These are phyloP conservation scores for Bombus affinis DNA, from an alignment of 1,140 invertebrate species.

Conservation along the genomic window DNA sequence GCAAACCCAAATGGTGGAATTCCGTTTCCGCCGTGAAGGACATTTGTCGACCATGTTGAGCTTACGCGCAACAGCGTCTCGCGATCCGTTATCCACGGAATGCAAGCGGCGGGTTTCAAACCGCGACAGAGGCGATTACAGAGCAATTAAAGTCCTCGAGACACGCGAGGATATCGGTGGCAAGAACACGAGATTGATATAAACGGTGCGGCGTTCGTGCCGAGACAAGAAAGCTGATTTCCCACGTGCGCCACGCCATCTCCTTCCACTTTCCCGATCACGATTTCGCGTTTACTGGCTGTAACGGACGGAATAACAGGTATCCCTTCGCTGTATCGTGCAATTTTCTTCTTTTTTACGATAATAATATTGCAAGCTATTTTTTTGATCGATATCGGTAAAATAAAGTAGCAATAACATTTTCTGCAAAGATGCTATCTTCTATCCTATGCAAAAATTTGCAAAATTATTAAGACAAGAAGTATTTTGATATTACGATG, in stretches of 20 bases:
- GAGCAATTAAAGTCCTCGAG: conserved; percentile 59
- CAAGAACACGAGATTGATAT: conserved; percentile 41
- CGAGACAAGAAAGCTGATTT: conserved; percentile 39
- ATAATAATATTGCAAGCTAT: not conserved
- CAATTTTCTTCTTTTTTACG: not conserved
- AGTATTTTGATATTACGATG: no score
- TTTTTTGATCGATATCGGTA: no score
- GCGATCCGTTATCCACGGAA: conserved; percentile 31
- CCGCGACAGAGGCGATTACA: conserved; percentile 56
- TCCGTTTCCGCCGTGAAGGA: conserved; percentile 34
- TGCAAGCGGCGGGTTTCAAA: conserved; percentile 46
- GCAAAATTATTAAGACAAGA: no score
- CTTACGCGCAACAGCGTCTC: not conserved
- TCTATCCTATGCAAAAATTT: no score
- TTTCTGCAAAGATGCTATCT: no score
- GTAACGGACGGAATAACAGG: not conserved
- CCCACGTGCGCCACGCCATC: conserved; percentile 4
- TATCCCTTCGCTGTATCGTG: not conserved
- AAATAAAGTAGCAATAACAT: no score
- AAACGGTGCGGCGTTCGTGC: not conserved
- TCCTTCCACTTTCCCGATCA: not conserved
- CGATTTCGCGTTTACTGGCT: not conserved
- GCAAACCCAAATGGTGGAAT: conserved; percentile 42
- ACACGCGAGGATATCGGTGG: conserved; percentile 29
- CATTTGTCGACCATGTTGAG: conserved; percentile 36